Base-by-base conservation (phyloP, 1,140 invertebrate species). In the Bombus consobrinus region DNA sequence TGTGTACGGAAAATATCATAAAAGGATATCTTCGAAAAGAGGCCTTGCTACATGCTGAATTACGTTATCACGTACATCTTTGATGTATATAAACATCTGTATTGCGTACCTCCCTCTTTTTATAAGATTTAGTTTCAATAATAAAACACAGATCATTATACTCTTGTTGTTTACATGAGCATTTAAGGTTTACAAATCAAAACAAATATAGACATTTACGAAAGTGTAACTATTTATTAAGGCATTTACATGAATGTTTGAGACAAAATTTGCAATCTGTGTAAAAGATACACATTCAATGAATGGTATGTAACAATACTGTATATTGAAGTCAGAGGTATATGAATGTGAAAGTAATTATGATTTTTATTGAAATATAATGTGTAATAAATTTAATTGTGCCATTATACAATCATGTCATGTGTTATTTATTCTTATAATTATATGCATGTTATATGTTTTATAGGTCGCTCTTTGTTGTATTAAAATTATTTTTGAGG, bases 141-240 rank as follows among this genome's bases (percentile, higher is more conserved):
- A n/a, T 78, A 59, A 4, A n/a, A 34, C 15, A 9, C 3, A n/a
- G 15, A n/a, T 53, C 1, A 53, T 18, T 15, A 37, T 28, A 62
- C 79, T 53, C 32, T 43, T 8, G 37, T 39, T 62, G 1, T n/a
- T 66, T 64, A 72, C n/a, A 8, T n/a, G 41, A 66, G 25, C 5
- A 69, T 73, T 87, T 69, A 53, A 85, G 77, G 66, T 79, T 73
- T 71, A 39, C 72, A 22, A 43, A 81, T 47, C 53, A 22, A 69
- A 43, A 47, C 18, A 76, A 32, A 39, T 66, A 66, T 81, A 59
- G 64, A 66, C 43, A 28, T 85, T 41, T 69, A 15, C 76, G 39
- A 66, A 64, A 81, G 18, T 73, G 69, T 79, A 78, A 47, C 68
- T 89, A 68, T 88, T 88, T 74, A 77, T 81, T 71, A 69, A n/a